Evolutionary conservation across 2,888 invertebrate genomes (phyloP).

Genomic region (Apoda limacodes): DNA sequence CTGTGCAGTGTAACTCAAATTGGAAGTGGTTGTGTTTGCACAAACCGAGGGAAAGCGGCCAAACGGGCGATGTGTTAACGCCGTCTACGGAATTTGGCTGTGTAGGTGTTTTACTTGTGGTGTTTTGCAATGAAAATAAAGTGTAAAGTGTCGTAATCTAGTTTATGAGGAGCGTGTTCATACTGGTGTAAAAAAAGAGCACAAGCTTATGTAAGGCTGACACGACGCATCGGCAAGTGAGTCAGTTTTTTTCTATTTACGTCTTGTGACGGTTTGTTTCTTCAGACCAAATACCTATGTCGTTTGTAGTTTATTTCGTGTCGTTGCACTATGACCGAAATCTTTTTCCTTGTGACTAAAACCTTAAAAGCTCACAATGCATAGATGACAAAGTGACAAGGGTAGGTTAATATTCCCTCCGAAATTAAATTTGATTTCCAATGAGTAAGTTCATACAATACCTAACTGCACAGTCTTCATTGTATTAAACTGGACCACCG

Average conservation of each 20-base stretch:
- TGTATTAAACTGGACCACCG: too few species aligned
- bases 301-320: too few species aligned
- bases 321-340: too few species aligned
- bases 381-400: too few species aligned
- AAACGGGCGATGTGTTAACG: conserved; percentile 35
- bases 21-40: conserved; percentile 25
- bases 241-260: conserved; percentile 30
- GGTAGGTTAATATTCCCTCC: too few species aligned
- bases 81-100: conserved; percentile 41
- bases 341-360: too few species aligned
- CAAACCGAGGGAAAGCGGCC: conserved; percentile 54
- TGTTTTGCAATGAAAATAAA: conserved; percentile 63
- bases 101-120: conserved; percentile 52
- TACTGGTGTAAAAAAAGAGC: conserved; percentile 48
- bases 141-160: conserved; percentile 62
- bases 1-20: neutral
- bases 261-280: too few species aligned
- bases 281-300: too few species aligned
- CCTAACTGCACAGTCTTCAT: too few species aligned
- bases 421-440: too few species aligned
- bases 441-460: too few species aligned
- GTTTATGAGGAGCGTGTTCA: conserved; percentile 54
- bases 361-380: too few species aligned
- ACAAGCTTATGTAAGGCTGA: conserved; percentile 61
- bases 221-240: conserved; percentile 45